Evolutionary conservation across 1,140 invertebrate genomes (phyloP).

Genomic region (Drosophila murphyi): DNA sequence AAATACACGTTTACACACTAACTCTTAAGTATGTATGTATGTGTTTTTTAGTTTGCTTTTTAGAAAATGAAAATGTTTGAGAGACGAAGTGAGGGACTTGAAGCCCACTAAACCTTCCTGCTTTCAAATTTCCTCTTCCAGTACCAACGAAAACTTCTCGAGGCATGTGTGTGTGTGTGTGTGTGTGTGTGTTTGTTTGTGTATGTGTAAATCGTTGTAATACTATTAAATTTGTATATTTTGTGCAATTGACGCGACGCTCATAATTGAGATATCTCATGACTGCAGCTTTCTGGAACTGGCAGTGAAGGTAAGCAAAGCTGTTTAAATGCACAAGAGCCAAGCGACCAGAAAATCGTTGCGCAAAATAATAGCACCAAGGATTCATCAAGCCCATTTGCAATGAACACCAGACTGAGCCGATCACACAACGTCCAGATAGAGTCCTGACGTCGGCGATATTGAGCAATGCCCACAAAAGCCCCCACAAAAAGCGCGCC

Average conservation of each 20-base stretch:
- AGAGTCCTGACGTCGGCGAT: conserved; percentile 64
- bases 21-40: neutral
- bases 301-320: neutral
- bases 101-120: neutral
- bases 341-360: conserved; percentile 6
- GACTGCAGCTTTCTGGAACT: neutral
- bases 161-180: neutral
- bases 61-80: neutral
- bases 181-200: conserved; percentile 2
- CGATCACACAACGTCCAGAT: conserved; percentile 65
- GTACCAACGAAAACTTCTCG: no score
- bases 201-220: conserved; percentile 39
- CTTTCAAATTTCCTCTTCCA: neutral
- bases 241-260: conserved; percentile 22
- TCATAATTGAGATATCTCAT: neutral
- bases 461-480: conserved; percentile 79
- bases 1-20: no score
- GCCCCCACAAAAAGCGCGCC: conserved; percentile 78
- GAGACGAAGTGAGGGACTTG: neutral
- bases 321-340: conserved; percentile 28
- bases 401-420: conserved; percentile 5
- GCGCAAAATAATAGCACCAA: conserved; percentile 34
- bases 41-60: neutral
- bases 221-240: conserved; percentile 56
- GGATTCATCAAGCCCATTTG: conserved; percentile 23